phyloP scores from a whole-genome alignment of 92 coral and sea anemone genomes.

The Zoanthus solanderi region DNA sequence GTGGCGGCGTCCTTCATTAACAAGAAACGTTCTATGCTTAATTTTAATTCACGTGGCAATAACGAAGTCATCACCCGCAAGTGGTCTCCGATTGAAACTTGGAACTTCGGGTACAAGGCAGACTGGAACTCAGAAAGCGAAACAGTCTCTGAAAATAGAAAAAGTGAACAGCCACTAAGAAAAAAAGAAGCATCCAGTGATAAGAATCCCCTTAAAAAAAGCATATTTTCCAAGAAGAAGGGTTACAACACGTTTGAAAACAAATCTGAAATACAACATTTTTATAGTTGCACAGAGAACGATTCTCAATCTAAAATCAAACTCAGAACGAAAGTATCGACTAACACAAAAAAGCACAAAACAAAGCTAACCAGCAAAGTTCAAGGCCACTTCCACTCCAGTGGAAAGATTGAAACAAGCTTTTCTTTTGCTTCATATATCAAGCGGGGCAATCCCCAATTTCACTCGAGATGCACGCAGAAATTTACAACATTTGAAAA shows the following conservation, averaged over 20 bases:
- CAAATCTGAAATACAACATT: slow-evolving; percentile 24
- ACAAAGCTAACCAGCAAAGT: slow-evolving; percentile 40
- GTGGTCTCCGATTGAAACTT: slow-evolving; percentile 43
- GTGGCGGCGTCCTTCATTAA: not conserved
- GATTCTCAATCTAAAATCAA: slow-evolving; percentile 37
- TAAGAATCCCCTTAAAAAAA: slow-evolving; percentile 14
- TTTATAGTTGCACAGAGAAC: slow-evolving; percentile 25
- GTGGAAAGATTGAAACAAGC: slow-evolving; percentile 65
- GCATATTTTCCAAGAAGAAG: not conserved
- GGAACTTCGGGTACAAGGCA: slow-evolving; percentile 10
- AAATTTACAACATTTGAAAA: slow-evolving; percentile 61
- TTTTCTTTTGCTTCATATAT: slow-evolving; percentile 86
- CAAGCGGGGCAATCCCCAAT: slow-evolving; percentile 74
- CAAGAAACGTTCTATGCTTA: slow-evolving; percentile 30
- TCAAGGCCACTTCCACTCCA: slow-evolving; percentile 28
- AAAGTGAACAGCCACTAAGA: not conserved
- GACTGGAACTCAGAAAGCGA: not conserved
- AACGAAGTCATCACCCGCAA: slow-evolving; percentile 21
- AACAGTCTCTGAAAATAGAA: not conserved
- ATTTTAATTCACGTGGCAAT: slow-evolving; percentile 1
- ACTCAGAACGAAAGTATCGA: slow-evolving; percentile 24
- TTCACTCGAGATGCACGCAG: slow-evolving; percentile 65
- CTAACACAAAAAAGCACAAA: slow-evolving; percentile 33
- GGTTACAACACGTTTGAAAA: slow-evolving; percentile 32
- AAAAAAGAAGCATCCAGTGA: slow-evolving; percentile 23